phyloP scores from a whole-genome alignment of 1,140 invertebrate genomes.

The Anastrepha obliqua region DNA sequence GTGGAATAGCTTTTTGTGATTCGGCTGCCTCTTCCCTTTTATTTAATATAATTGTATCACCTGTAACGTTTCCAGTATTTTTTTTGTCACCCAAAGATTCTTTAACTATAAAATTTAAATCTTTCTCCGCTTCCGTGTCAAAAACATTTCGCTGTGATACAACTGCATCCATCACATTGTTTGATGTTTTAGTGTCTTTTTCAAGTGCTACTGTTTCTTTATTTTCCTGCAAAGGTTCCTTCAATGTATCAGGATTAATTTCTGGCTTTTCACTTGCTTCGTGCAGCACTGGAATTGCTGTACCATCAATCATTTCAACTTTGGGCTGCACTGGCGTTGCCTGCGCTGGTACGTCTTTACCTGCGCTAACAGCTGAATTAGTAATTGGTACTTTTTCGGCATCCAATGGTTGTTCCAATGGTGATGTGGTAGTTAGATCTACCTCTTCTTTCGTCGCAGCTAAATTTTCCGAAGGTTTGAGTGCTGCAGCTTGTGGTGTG shows the following conservation, averaged over 20 bases:
- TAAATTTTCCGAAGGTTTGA: slow-evolving; percentile 54
- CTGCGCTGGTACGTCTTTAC: slow-evolving; percentile 36
- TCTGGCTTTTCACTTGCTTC: neutral
- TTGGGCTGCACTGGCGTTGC: slow-evolving; percentile 60
- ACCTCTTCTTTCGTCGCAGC: slow-evolving; percentile 55
- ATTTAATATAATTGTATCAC: too few relatives aligned
- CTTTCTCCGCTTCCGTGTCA: too few relatives aligned
- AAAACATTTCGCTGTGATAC: too few relatives aligned
- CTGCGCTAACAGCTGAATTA: neutral
- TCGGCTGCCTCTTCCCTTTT: too few relatives aligned
- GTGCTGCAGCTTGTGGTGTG: neutral
- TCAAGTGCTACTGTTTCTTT: too few relatives aligned
- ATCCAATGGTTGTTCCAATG: slow-evolving; percentile 57
- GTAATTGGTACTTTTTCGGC: neutral
- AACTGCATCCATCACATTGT: too few relatives aligned
- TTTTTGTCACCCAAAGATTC: too few relatives aligned
- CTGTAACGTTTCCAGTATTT: too few relatives aligned
- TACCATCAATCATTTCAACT: slow-evolving; percentile 66
- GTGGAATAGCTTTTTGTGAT: too few relatives aligned
- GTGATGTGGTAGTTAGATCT: slow-evolving; percentile 62
- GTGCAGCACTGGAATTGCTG: slow-evolving; percentile 62
- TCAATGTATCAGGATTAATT: neutral
- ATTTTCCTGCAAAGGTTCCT: too few relatives aligned
- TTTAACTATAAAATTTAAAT: too few relatives aligned
- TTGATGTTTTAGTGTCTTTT: too few relatives aligned